A percentile compares a stretch with the other conserved stretches of the same genome.
phyloP scores from a whole-genome alignment of 2,797 vertebrate genomes.

The Bovichtus diacanthus region DNA sequence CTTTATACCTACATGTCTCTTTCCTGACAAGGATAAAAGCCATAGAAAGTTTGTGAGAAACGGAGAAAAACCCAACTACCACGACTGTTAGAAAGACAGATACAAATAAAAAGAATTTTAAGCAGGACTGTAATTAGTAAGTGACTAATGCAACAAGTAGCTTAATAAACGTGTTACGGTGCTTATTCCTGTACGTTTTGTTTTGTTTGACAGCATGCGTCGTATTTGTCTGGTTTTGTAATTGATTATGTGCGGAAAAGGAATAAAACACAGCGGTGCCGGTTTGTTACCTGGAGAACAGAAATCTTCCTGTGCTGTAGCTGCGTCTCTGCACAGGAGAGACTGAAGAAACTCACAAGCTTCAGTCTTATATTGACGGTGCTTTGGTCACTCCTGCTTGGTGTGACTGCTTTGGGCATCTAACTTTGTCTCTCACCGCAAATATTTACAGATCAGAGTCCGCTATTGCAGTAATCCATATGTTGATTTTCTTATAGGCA shows the following conservation, averaged over 20 bases:
- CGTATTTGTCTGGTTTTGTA: background rate
- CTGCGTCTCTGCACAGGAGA: no score
- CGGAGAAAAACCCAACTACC: background rate
- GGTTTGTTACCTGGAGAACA: conserved; percentile 34
- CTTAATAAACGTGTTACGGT: background rate
- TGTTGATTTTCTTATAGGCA: background rate
- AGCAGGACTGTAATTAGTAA: background rate
- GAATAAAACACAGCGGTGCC: background rate
- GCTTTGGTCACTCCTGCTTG: conserved; percentile 8
- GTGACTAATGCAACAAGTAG: background rate
- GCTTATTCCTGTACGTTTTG: background rate
- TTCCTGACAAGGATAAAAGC: background rate
- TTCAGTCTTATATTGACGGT: background rate
- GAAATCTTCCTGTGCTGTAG: background rate
- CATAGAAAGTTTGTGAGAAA: background rate
- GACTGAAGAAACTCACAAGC: no score
- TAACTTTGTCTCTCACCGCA: conserved; percentile 15
- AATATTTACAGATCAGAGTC: conserved; percentile 65
- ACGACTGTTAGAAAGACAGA: background rate
- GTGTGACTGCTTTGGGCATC: background rate
- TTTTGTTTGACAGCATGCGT: background rate
- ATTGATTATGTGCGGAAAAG: background rate
- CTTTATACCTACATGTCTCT: background rate
- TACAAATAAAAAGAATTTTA: background rate
- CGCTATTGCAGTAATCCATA: background rate